phyloP scores from a whole-genome alignment of 1,140 invertebrate genomes.

The Phthorimaea operculella region DNA sequence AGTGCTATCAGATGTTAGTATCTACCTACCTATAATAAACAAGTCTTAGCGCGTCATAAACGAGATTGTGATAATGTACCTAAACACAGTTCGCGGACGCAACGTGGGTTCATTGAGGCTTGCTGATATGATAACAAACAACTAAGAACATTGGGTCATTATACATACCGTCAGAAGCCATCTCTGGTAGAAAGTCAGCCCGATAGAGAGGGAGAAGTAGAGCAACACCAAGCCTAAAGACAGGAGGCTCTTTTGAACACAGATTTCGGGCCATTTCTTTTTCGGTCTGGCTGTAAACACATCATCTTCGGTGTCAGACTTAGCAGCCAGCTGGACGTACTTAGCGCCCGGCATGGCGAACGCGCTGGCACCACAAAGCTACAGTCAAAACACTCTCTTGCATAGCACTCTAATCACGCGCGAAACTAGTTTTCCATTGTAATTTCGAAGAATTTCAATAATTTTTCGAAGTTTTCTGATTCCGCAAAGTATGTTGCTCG shows the following conservation, averaged over 20 bases:
- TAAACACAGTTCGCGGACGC: not conserved
- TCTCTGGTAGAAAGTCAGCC: constrained; percentile 97
- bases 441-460: too few species aligned
- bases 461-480: too few species aligned
- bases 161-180: constrained; percentile 84
- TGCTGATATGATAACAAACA: not conserved
- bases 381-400: constrained; percentile 22
- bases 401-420: constrained; percentile 27
- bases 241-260: constrained; percentile 49
- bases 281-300: constrained; percentile 46
- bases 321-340: constrained; percentile 62
- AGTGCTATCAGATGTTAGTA: too few species aligned
- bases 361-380: constrained; percentile 17
- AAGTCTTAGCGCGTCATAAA: too few species aligned
- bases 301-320: constrained; percentile 49
- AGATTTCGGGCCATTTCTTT: constrained; percentile 48
- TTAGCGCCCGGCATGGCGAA: constrained; percentile 53
- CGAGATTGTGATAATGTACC: not conserved
- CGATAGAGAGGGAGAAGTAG: constrained; percentile 92
- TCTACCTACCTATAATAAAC: too few species aligned
- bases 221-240: constrained; percentile 73
- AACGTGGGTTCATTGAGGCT: not conserved
- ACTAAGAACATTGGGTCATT: too few species aligned
- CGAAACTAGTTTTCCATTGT: too few species aligned
- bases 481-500: too few species aligned